A percentile compares a stretch with the other conserved stretches of the same genome.
Evolutionary conservation across 2,113 vertebrate species (phyloP).

Genomic region (Phoenicopterus ruber): DNA sequence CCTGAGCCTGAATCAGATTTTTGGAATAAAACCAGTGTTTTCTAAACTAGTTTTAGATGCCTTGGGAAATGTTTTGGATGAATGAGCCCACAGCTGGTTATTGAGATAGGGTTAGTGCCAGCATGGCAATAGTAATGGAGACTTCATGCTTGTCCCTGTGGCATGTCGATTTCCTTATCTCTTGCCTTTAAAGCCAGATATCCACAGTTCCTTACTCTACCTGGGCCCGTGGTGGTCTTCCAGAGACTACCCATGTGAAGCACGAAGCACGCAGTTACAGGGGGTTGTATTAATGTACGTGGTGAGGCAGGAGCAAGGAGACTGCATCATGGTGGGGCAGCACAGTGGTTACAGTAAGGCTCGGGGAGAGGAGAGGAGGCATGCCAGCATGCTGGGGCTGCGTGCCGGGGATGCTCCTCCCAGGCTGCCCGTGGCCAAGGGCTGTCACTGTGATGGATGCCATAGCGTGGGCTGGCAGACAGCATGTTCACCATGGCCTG

Average conservation of each 20-base stretch:
- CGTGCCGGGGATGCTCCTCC: not conserved
- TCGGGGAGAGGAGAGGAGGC: not conserved
- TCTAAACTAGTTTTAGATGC: not conserved
- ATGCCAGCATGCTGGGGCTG: not conserved
- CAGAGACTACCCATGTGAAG: not conserved
- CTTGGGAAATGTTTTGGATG: not conserved
- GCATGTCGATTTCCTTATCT: not conserved
- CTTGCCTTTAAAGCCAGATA: not conserved
- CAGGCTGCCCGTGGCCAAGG: not conserved
- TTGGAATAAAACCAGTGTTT: not conserved
- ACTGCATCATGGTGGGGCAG: rapidly evolving
- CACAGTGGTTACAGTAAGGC: not conserved
- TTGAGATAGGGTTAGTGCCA: not conserved
- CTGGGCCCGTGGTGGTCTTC: not conserved
- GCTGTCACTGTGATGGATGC: slow-evolving; percentile 14
- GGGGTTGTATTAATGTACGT: not conserved
- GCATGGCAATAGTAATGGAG: not conserved
- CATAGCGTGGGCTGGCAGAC: not conserved
- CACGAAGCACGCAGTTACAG: not conserved
- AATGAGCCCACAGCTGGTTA: not conserved
- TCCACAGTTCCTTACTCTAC: not conserved
- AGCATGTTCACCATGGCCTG: not conserved
- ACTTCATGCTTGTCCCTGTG: not conserved
- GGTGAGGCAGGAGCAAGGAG: not conserved
- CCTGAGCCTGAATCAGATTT: not conserved